Conservation (phyloP, 2,888 invertebrate genomes). For the Mycalesis mineus region DNA sequence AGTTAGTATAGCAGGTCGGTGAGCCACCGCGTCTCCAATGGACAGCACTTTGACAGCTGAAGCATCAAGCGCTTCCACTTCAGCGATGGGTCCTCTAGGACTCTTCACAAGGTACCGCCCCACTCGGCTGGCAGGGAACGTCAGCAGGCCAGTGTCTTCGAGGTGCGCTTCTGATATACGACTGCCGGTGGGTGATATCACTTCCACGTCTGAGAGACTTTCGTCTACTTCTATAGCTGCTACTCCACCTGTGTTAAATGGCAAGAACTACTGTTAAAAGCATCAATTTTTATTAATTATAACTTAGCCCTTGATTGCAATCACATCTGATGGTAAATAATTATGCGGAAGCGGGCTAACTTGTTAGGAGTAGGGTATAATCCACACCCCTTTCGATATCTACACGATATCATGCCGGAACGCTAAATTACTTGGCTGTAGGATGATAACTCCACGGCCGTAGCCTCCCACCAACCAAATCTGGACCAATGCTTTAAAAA, state of each 20-base stretch:
- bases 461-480: too few species aligned
- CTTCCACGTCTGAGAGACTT: constrained; percentile 82
- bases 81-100: constrained; percentile 57
- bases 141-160: constrained; percentile 80
- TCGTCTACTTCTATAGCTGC: constrained; percentile 81
- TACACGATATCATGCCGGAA: too few species aligned
- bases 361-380: too few species aligned
- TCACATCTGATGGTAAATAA: too few species aligned
- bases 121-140: constrained; percentile 86
- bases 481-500: too few species aligned
- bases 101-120: constrained; percentile 85
- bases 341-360: too few species aligned
- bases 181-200: constrained; percentile 81
- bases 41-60: constrained; percentile 84
- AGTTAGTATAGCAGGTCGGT: constrained; percentile 88
- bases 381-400: too few species aligned
- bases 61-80: constrained; percentile 89
- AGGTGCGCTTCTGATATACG: constrained; percentile 80
- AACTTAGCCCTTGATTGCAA: too few species aligned
- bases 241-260: constrained; percentile 50
- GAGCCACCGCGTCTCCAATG: constrained; percentile 86
- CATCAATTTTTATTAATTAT: too few species aligned
- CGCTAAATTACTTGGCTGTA: too few species aligned
- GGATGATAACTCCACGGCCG: too few species aligned
- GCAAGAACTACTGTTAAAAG: too few species aligned